Evolutionary conservation across 2,113 vertebrate genomes (phyloP).

Genomic region (Nothobranchius kuhntae): DNA sequence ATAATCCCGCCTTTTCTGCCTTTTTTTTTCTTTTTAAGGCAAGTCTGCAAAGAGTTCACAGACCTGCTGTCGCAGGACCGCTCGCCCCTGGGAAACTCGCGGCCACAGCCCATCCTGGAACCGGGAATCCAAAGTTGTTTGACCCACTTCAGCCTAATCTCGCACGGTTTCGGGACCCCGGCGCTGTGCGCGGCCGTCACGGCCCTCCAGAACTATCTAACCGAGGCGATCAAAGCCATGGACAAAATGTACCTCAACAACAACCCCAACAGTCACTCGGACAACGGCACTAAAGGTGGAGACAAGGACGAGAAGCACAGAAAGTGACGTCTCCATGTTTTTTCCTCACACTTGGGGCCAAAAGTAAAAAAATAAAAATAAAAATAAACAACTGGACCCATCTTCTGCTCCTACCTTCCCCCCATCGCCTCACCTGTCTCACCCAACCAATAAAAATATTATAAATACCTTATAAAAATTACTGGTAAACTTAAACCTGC

Average conservation of each 20-base stretch:
- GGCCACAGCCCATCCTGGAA: slow-evolving; percentile 97
- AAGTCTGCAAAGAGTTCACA: slow-evolving; percentile 99
- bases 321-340: slow-evolving; percentile 84
- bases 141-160: slow-evolving; percentile 99
- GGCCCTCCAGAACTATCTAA: slow-evolving; percentile 99
- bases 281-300: slow-evolving; percentile 94
- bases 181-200: slow-evolving; percentile 97
- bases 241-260: slow-evolving; percentile 99
- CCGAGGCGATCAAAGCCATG: slow-evolving; percentile 99
- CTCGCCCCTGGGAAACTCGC: slow-evolving; percentile 96
- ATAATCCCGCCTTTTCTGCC: too few relatives aligned
- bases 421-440: slow-evolving; percentile 4
- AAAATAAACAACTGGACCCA: slow-evolving; percentile 6
- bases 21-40: slow-evolving; percentile 81
- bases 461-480: slow-evolving; percentile 83
- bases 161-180: slow-evolving; percentile 97
- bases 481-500: slow-evolving; percentile 82
- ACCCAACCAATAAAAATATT: slow-evolving; percentile 78
- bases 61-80: slow-evolving; percentile 99
- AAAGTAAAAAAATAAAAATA: not conserved
- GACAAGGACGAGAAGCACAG: slow-evolving; percentile 99
- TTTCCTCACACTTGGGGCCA: slow-evolving; percentile 31
- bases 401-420: slow-evolving; percentile 37
- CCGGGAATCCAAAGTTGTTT: slow-evolving; percentile 99
- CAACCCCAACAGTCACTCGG: slow-evolving; percentile 97